Percentiles rank a stretch among this genome's conserved stretches.
Evolutionary conservation across 2,797 vertebrate species (phyloP).

Genomic region (Sparidentex hasta): DNA sequence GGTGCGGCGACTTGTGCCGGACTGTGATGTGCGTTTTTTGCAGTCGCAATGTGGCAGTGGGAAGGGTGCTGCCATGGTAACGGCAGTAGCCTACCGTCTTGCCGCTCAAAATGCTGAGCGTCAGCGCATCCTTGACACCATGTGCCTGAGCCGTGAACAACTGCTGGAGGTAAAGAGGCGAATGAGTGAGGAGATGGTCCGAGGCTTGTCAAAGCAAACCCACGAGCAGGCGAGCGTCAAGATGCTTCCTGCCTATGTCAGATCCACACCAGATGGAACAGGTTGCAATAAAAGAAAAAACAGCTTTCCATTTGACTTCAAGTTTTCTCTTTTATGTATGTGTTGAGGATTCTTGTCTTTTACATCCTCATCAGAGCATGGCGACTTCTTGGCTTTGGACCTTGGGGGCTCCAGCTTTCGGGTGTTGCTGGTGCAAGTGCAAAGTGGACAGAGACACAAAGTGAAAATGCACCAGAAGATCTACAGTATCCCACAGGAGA

Average conservation of each 20-base stretch:
- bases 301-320: neutral
- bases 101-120: conserved; percentile 90
- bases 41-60: conserved; percentile 94
- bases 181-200: conserved; percentile 89
- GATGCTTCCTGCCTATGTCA: conserved; percentile 96
- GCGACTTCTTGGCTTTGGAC: conserved; percentile 95
- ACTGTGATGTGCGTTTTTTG: conserved; percentile 94
- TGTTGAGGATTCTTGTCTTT: neutral
- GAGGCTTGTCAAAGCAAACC: conserved; percentile 87
- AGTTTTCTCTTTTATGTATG: neutral
- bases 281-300: conserved; percentile 79
- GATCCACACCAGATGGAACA: conserved; percentile 94
- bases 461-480: conserved; percentile 99
- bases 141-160: conserved; percentile 89
- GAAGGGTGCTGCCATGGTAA: conserved; percentile 98
- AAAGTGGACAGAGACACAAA: conserved; percentile 85
- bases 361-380: conserved; percentile 86
- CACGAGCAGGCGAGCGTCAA: conserved; percentile 88
- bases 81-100: conserved; percentile 93
- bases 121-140: conserved; percentile 87
- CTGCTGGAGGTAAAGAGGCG: conserved; percentile 91
- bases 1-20: conserved; percentile 91
- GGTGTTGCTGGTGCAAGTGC: conserved; percentile 92
- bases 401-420: conserved; percentile 97
- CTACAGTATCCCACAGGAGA: conserved; percentile 92